A percentile compares a stretch with the other conserved stretches of the same genome.
Evolutionary conservation across 2,888 invertebrate species (phyloP).

Genomic region (Allygus modestus): DNA sequence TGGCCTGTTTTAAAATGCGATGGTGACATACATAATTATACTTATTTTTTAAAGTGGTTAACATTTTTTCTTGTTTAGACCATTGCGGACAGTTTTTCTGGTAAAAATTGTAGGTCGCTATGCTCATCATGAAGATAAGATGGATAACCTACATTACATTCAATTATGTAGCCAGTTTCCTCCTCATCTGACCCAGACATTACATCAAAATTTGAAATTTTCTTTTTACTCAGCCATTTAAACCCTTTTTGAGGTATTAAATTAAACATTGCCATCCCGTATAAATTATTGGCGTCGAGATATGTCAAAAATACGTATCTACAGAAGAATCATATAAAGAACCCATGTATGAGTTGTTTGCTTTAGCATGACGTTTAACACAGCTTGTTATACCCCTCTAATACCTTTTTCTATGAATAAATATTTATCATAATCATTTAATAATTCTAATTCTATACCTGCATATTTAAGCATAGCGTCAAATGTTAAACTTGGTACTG

Average conservation of each 20-base stretch:
- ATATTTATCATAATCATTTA: slow-evolving; percentile 69
- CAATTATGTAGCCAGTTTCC: slow-evolving; percentile 69
- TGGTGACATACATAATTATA: slow-evolving; percentile 71
- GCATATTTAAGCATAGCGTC: slow-evolving; percentile 73
- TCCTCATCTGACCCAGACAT: slow-evolving; percentile 37
- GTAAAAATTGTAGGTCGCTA: slow-evolving; percentile 63
- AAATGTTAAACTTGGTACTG: slow-evolving; percentile 71
- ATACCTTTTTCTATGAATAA: slow-evolving; percentile 70
- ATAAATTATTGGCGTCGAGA: slow-evolving; percentile 72
- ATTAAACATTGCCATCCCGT: slow-evolving; percentile 72
- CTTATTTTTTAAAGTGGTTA: no score
- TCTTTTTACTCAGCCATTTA: slow-evolving; percentile 68
- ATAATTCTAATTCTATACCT: slow-evolving; percentile 71
- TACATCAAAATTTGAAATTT: no score
- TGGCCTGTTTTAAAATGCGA: slow-evolving; percentile 69
- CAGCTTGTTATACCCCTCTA: slow-evolving; percentile 68
- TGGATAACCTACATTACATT: slow-evolving; percentile 69
- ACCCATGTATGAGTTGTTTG: slow-evolving; percentile 71
- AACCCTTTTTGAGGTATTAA: slow-evolving; percentile 71
- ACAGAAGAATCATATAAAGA: slow-evolving; percentile 66
- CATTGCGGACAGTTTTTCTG: no score
- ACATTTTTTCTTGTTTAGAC: no score
- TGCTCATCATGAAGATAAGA: no score
- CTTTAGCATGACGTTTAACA: no score
- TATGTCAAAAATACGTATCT: slow-evolving; percentile 69